These are phyloP conservation scores for Parnassius glacialis DNA, from an alignment of 2,888 invertebrate genomes.

Conservation along the genomic window DNA sequence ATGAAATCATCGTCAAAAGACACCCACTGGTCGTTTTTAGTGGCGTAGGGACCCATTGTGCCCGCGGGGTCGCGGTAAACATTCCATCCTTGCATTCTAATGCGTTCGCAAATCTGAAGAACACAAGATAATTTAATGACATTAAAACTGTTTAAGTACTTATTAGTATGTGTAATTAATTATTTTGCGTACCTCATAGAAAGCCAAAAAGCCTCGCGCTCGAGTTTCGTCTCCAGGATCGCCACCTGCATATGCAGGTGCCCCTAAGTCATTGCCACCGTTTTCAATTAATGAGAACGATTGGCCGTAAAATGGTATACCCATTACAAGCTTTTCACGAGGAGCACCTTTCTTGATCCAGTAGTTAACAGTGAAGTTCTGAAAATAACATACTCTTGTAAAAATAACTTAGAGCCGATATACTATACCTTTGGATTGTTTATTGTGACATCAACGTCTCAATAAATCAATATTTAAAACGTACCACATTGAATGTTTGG, in stretches of 20 bases:
- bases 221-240: conserved; percentile 94
- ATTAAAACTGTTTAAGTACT: no score
- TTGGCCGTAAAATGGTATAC: conserved; percentile 94
- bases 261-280: conserved; percentile 84
- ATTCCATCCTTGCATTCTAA: conserved; percentile 87
- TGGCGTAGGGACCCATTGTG: conserved; percentile 94
- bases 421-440: no score
- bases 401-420: no score
- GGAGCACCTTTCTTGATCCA: conserved; percentile 92
- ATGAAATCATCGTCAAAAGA: conserved; percentile 94
- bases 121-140: background rate
- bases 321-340: conserved; percentile 89
- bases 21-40: conserved; percentile 93
- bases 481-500: conserved; percentile 88
- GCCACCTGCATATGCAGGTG: conserved; percentile 91
- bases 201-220: conserved; percentile 92
- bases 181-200: conserved; percentile 86
- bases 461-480: conserved; percentile 32
- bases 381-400: conserved; percentile 23
- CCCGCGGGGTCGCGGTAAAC: conserved; percentile 89
- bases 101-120: conserved; percentile 88
- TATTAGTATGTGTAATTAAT: background rate
- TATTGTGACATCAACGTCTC: no score
- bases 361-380: conserved; percentile 93
- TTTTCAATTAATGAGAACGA: conserved; percentile 89